phyloP scores from a whole-genome alignment of 2,888 invertebrate species.

The Sthenelais limicola region DNA sequence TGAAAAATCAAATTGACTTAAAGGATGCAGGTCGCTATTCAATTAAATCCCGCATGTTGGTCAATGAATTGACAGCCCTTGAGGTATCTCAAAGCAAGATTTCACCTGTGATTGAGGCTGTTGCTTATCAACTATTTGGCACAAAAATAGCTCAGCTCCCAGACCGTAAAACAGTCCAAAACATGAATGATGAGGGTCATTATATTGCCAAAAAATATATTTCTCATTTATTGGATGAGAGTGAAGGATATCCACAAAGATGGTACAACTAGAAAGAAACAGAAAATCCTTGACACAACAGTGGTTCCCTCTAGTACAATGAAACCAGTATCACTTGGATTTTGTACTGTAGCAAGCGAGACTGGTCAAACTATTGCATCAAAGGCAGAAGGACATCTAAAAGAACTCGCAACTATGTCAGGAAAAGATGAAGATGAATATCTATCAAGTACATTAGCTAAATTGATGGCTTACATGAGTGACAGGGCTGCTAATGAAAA shows the following conservation, averaged over 20 bases:
- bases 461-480: slow-evolving; percentile 11
- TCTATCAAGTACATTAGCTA: background rate
- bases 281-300: slow-evolving; percentile 27
- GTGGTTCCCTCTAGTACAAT: too few relatives aligned
- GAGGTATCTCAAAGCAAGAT: slow-evolving; percentile 16
- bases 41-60: background rate
- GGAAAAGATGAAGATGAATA: slow-evolving; percentile 6
- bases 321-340: background rate
- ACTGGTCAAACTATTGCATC: slow-evolving; percentile 7
- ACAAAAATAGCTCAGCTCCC: background rate
- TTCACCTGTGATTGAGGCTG: background rate
- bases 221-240: background rate
- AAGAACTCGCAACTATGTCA: slow-evolving; percentile 13
- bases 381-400: slow-evolving; percentile 1
- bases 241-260: slow-evolving; percentile 6
- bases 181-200: slow-evolving; percentile 25
- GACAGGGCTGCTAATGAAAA: slow-evolving; percentile 29
- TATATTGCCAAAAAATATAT: slow-evolving; percentile 9
- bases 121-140: background rate
- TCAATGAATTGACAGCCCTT: slow-evolving; percentile 18
- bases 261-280: slow-evolving; percentile 9
- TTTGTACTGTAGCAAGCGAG: slow-evolving; percentile 17
- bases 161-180: slow-evolving; percentile 26
- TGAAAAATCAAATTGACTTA: background rate
- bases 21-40: slow-evolving; percentile 4